These are phyloP conservation scores for Oncorhynchus mykiss DNA, from an alignment of 2,113 vertebrate species.

Conservation along the genomic window DNA sequence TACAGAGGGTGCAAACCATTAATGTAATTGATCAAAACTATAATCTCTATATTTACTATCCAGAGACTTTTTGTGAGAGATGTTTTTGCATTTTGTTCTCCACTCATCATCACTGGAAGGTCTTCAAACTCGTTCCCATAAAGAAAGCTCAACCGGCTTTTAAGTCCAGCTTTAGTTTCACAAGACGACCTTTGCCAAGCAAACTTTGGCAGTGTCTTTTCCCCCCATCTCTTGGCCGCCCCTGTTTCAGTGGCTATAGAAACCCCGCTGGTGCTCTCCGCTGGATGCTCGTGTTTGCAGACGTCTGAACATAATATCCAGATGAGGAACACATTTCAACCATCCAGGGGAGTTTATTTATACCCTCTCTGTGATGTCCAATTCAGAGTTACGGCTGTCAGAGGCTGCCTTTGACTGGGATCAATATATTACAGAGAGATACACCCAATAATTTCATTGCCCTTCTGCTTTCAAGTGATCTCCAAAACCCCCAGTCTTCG, in stretches of 20 bases:
- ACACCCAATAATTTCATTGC: constrained; percentile 17
- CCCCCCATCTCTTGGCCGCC: neutral
- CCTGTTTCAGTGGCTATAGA: constrained; percentile 22
- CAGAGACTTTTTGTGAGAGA: too few species aligned
- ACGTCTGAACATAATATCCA: constrained; percentile 46
- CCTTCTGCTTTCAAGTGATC: constrained; percentile 40
- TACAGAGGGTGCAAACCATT: neutral
- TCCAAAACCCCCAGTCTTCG: constrained; percentile 19
- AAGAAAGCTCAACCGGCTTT: constrained; percentile 22
- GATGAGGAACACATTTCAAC: constrained; percentile 32
- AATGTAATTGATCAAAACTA: too few species aligned
- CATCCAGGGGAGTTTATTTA: constrained; percentile 38
- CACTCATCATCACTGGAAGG: neutral
- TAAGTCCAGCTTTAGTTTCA: constrained; percentile 11
- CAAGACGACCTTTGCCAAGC: constrained; percentile 21
- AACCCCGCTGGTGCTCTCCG: constrained; percentile 22
- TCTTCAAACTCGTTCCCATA: constrained; percentile 2
- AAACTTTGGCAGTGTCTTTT: neutral
- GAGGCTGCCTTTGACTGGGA: constrained; percentile 16
- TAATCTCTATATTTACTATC: too few species aligned
- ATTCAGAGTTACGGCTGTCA: constrained; percentile 17
- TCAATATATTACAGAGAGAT: constrained; percentile 31
- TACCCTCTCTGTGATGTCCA: constrained; percentile 36
- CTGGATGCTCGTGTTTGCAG: constrained; percentile 38
- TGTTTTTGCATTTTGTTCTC: too few species aligned